A percentile compares a stretch with the other conserved stretches of the same genome.
phyloP scores from a whole-genome alignment of 2,888 invertebrate genomes.

The Gari tellinella region DNA sequence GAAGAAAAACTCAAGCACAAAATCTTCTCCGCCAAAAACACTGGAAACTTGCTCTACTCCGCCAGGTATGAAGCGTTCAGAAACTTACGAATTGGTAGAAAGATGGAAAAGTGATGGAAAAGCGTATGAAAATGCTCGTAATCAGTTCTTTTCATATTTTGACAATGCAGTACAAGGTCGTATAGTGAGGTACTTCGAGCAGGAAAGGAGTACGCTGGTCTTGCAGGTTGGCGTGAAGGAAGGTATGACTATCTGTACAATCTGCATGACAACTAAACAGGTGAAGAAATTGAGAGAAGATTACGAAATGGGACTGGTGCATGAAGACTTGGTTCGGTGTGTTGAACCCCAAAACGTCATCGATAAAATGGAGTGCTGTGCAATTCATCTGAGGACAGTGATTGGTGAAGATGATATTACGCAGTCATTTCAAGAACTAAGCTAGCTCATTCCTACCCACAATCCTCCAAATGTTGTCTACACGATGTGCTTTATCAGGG shows the following conservation, averaged over 20 bases:
- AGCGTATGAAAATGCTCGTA: constrained; percentile 47
- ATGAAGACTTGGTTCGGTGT: constrained; percentile 69
- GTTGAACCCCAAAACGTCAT: constrained; percentile 69
- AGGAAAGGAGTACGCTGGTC: constrained; percentile 80
- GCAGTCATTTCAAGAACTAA: constrained; percentile 69
- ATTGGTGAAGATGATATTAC: constrained; percentile 75
- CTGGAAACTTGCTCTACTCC: constrained; percentile 30
- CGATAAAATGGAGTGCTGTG: constrained; percentile 69
- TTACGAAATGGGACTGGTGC: constrained; percentile 70
- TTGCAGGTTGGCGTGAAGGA: constrained; percentile 73
- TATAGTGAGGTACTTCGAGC: constrained; percentile 81
- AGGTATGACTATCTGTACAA: constrained; percentile 76
- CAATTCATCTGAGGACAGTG: constrained; percentile 72
- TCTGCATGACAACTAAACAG: constrained; percentile 78
- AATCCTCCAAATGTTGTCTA: too few species aligned
- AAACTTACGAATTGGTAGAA: constrained; percentile 58
- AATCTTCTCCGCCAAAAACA: constrained; percentile 47
- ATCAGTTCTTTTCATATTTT: constrained; percentile 61
- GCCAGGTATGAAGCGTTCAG: constrained; percentile 50
- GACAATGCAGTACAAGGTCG: constrained; percentile 68
- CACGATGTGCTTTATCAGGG: too few species aligned
- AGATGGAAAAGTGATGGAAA: constrained; percentile 60
- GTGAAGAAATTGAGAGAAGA: constrained; percentile 73
- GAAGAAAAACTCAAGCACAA: constrained; percentile 18
- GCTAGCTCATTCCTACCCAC: constrained; percentile 21